A percentile compares a stretch with the other conserved stretches of the same genome.
These are phyloP conservation scores for Ochotona princeps DNA, from an alignment of 2,113 vertebrate species.

Conservation along the genomic window DNA sequence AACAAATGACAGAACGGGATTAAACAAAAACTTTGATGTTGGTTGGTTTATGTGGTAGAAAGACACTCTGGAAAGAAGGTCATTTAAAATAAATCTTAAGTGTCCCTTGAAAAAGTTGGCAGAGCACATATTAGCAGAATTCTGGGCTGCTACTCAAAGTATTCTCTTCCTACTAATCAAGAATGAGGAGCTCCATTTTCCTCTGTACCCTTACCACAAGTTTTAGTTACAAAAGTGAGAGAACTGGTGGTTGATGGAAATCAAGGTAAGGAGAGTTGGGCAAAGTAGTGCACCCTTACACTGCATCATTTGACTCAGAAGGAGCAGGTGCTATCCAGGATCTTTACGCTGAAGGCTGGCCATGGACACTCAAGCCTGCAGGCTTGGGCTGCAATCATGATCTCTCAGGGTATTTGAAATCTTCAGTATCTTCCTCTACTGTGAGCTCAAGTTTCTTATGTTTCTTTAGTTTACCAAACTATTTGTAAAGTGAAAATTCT, in stretches of 20 bases:
- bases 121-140: background rate
- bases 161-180: background rate
- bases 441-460: background rate
- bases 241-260: background rate
- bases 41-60: background rate
- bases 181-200: background rate
- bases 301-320: background rate
- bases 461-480: background rate
- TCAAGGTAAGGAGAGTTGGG: background rate
- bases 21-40: background rate
- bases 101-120: fast-evolving
- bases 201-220: background rate
- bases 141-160: background rate
- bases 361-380: background rate
- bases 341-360: background rate
- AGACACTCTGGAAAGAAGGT: background rate
- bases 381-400: background rate
- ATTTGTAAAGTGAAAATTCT: background rate
- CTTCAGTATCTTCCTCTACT: background rate
- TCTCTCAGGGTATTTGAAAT: background rate
- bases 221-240: background rate
- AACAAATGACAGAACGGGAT: constrained; percentile 12
- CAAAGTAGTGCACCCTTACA: background rate
- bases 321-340: background rate
- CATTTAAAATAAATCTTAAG: background rate